Conservation (phyloP, 2,113 vertebrate genomes). For the Lamprologus callipterus region DNA sequence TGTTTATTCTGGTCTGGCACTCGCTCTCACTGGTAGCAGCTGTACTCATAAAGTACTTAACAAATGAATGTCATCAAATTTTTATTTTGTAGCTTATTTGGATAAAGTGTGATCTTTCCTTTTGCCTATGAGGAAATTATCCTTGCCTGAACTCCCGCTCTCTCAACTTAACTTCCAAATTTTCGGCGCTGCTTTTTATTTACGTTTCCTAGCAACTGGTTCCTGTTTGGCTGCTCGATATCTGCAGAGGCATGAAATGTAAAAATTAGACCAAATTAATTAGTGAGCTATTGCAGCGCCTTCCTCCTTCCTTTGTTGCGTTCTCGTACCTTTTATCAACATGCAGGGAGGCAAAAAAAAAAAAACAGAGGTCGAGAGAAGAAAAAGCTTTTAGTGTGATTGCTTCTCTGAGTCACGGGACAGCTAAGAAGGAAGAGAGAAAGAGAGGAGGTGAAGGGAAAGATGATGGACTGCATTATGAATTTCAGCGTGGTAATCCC, state of each 20-base stretch:
- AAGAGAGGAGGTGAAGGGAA: not conserved
- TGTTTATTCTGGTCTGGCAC: not conserved
- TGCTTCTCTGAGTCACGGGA: not conserved
- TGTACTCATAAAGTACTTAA: not conserved
- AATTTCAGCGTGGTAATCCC: slow-evolving; percentile 3
- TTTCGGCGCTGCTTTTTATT: not conserved
- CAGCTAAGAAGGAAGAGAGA: not conserved
- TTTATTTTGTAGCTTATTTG: not conserved
- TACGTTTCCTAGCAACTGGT: not conserved
- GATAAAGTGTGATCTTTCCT: not conserved
- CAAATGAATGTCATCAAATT: not conserved
- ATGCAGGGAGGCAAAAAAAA: not conserved
- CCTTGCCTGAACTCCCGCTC: not conserved
- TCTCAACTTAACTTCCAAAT: not conserved
- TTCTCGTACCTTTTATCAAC: not conserved
- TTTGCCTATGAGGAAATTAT: not conserved
- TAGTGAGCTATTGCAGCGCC: not conserved
- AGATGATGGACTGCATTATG: not conserved
- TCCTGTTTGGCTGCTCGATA: not conserved
- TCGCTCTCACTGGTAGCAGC: not conserved
- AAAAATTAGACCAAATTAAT: not conserved
- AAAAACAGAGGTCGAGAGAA: not conserved
- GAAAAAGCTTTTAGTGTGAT: slow-evolving; percentile 19
- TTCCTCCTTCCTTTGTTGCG: not conserved
- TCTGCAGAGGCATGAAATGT: not conserved